Evolutionary conservation across 2,888 invertebrate species (phyloP).

Genomic region (Plemyria rubiginata): DNA sequence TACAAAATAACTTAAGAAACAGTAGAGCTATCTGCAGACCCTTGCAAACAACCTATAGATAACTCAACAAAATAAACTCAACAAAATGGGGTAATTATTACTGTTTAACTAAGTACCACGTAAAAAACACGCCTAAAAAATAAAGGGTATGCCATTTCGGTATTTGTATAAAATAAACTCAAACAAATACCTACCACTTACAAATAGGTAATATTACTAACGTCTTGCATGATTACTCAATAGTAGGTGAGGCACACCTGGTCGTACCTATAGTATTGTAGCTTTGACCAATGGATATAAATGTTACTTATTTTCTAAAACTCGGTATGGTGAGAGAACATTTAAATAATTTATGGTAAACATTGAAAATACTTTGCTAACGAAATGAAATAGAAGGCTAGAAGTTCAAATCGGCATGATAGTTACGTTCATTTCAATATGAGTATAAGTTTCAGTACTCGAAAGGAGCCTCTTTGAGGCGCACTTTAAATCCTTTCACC

Average conservation of each 20-base stretch:
- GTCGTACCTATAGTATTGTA: slow-evolving; percentile 16
- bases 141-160: too few species aligned
- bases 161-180: neutral
- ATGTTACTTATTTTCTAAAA: slow-evolving; percentile 18
- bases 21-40: too few species aligned
- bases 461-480: too few species aligned
- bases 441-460: too few species aligned
- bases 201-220: neutral
- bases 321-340: slow-evolving; percentile 6
- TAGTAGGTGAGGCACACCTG: slow-evolving; percentile 14
- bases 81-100: too few species aligned
- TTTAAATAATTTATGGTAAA: slow-evolving; percentile 23
- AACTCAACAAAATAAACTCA: too few species aligned
- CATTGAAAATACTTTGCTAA: slow-evolving; percentile 6
- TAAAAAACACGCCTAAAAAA: too few species aligned
- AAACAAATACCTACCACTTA: slow-evolving; percentile 11
- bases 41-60: too few species aligned
- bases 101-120: too few species aligned
- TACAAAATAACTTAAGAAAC: too few species aligned
- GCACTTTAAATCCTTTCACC: too few species aligned
- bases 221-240: slow-evolving; percentile 15
- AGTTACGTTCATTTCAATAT: too few species aligned
- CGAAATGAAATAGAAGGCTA: slow-evolving; percentile 43
- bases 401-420: slow-evolving; percentile 55
- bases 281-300: slow-evolving; percentile 26